Conservation (phyloP, 2,113 vertebrate genomes). For the Corvus hawaiiensis region DNA sequence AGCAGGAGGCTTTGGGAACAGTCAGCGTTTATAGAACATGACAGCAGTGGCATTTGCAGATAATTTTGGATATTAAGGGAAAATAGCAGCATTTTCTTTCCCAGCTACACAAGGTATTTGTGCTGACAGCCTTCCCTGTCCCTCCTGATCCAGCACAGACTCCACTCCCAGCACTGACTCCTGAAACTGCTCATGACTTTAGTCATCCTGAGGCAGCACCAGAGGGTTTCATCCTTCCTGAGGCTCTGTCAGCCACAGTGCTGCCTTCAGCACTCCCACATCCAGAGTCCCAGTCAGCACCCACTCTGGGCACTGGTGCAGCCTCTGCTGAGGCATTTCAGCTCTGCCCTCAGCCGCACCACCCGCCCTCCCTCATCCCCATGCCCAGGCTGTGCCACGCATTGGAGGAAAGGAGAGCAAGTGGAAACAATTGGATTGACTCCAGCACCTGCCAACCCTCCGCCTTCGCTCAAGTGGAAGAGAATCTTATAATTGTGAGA, state of each 20-base stretch:
- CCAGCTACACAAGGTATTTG: neutral
- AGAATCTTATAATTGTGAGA: neutral
- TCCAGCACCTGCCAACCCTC: neutral
- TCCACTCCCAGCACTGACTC: neutral
- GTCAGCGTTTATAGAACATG: neutral
- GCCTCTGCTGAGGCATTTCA: rapidly evolving
- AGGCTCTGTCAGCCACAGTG: neutral
- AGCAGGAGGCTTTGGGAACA: neutral
- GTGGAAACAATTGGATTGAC: neutral
- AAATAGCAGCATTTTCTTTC: neutral
- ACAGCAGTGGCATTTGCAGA: neutral
- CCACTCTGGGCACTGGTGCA: neutral
- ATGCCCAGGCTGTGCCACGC: neutral
- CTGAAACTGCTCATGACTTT: neutral
- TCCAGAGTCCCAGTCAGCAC: rapidly evolving
- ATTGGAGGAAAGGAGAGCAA: neutral
- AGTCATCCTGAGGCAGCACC: neutral
- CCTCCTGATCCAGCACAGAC: neutral
- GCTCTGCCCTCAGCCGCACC: neutral
- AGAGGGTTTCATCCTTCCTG: neutral
- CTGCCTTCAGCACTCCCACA: neutral
- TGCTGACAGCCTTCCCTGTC: neutral
- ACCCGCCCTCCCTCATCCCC: neutral
- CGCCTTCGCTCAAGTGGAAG: neutral
- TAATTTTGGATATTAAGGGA: neutral